These are phyloP conservation scores for Mesochorus sp. DNA, from an alignment of 2,888 invertebrate genomes.

Conservation along the genomic window DNA sequence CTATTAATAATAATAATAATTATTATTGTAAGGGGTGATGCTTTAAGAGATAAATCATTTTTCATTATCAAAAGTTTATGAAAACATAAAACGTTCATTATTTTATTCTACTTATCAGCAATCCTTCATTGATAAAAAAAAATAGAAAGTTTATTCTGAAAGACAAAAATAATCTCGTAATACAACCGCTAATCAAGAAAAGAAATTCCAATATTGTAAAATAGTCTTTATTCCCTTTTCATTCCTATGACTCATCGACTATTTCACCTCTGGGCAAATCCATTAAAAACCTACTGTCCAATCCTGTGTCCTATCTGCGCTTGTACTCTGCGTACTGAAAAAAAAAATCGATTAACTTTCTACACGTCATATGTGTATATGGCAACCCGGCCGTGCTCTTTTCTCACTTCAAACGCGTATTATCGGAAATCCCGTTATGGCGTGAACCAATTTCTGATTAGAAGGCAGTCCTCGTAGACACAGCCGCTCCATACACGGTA, in stretches of 20 bases:
- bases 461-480: neutral
- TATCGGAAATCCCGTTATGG: constrained; percentile 12
- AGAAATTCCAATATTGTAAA: neutral
- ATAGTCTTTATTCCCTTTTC: neutral
- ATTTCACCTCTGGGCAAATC: neutral
- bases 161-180: neutral
- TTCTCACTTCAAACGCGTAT: constrained; percentile 9
- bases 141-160: neutral
- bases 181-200: neutral
- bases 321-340: neutral
- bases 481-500: neutral
- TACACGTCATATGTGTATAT: neutral
- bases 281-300: neutral
- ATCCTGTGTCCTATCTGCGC: neutral
- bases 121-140: neutral
- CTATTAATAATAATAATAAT: too few species aligned
- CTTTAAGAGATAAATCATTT: too few species aligned
- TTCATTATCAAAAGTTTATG: too few species aligned
- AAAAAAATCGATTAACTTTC: constrained; percentile 21
- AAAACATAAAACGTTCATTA: neutral
- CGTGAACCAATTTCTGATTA: constrained; percentile 7
- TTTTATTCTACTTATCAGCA: neutral
- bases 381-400: neutral
- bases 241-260: neutral
- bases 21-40: too few species aligned